These are phyloP conservation scores for Poliocrania exsul DNA, from an alignment of 2,797 vertebrate species.

Conservation along the genomic window DNA sequence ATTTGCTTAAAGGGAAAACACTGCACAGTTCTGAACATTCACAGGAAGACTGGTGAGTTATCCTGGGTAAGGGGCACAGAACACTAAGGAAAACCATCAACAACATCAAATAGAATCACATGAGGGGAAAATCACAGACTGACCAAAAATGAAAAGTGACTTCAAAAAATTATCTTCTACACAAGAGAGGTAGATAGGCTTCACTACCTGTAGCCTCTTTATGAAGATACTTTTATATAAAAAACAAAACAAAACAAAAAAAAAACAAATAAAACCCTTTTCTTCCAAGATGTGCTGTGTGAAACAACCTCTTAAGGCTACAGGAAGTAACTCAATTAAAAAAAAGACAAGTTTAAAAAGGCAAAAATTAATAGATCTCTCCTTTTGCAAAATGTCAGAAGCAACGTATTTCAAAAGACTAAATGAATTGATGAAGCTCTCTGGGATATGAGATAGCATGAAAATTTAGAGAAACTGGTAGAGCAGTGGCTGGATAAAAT, in stretches of 20 bases:
- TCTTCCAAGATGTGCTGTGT: neutral
- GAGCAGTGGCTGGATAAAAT: neutral
- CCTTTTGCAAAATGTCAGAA: neutral
- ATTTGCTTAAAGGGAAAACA: neutral
- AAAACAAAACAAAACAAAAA: too few relatives aligned
- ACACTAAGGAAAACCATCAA: neutral
- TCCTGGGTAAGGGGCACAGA: rapidly evolving
- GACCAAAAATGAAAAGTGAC: neutral
- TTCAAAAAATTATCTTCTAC: neutral
- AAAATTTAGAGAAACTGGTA: neutral
- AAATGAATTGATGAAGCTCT: neutral
- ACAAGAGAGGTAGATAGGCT: neutral
- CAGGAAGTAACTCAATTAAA: neutral
- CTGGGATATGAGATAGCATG: rapidly evolving
- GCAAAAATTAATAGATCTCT: neutral
- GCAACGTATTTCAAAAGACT: neutral
- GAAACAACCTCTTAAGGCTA: neutral
- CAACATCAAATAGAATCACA: neutral
- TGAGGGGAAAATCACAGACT: neutral
- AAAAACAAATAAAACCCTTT: neutral
- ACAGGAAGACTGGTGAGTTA: neutral
- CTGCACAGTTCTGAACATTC: neutral
- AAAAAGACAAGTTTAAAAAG: neutral
- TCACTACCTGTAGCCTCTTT: neutral
- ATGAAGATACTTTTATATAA: neutral